A percentile compares a stretch with the other conserved stretches of the same genome.
Conservation (phyloP, 1,140 invertebrate genomes). For the Trinorchestia longiramus region DNA sequence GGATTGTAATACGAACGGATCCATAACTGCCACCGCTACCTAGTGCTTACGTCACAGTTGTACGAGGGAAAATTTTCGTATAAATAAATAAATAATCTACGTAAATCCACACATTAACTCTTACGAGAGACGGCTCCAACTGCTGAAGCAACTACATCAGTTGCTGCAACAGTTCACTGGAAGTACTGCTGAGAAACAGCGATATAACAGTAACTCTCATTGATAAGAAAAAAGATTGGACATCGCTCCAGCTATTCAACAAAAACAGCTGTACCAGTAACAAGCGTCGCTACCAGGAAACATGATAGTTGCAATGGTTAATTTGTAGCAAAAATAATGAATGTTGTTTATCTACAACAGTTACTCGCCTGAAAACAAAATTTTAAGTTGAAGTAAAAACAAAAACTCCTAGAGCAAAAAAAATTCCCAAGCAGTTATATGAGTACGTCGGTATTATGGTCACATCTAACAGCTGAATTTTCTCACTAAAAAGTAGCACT, state of each 20-base stretch:
- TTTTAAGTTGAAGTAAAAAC: not conserved
- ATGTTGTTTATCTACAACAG: not conserved
- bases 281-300: not conserved
- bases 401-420: not conserved
- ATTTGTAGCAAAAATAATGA: not conserved
- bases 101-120: not conserved
- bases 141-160: not conserved
- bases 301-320: not conserved
- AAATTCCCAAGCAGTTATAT: not conserved
- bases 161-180: too few species aligned
- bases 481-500: not conserved
- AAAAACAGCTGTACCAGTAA: not conserved
- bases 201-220: too few species aligned
- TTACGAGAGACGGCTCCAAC: not conserved
- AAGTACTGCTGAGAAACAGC: too few species aligned
- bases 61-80: not conserved
- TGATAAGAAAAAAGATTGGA: too few species aligned
- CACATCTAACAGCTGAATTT: not conserved
- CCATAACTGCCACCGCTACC: not conserved
- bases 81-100: not conserved
- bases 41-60: not conserved
- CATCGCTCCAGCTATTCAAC: too few species aligned
- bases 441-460: not conserved
- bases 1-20: not conserved
- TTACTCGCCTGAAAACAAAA: too few species aligned